Evolutionary conservation across 2,888 invertebrate genomes (phyloP), one percentile per base, ranked within the genome.

Genomic region (Clanis bilineata): DNA sequence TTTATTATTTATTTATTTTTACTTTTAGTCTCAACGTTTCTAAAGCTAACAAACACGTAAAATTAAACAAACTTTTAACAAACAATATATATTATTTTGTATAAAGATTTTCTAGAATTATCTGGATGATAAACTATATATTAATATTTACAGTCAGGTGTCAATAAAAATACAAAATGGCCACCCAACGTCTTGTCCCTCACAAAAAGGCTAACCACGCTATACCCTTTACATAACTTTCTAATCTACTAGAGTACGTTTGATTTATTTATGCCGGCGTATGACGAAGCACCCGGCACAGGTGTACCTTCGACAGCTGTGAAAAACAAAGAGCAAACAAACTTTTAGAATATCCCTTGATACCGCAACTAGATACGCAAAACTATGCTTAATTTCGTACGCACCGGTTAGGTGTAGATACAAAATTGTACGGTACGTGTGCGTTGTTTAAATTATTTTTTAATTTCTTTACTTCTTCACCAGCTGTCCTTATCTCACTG

Each of bases 241-340:
- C 51, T 51, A 51, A 51, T 51, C 51, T 51, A 51, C 32, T 32
- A 32, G 51, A 51, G 51, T 51, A 51, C 10, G 32, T 18, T 32
- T 80, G 76, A 80, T 80, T 80, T 80, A 80, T 80, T 80, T 77
- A 79, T 75, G 64, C 64, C 60, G 59, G 67, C 67, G 73, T 68
- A 73, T 75, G 74, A 71, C 73, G 73, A 70, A 75, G 72, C 65
- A 67, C 58, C 65, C 23, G 44, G 12, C 44, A 2, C 51, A 56
- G 55, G 39, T 38, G 12, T 65, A 44, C 56, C 41, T 36, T 58
- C 58, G 21, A 58, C 58, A 51, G 47, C 47, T 58, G 51, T 21
- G 39, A 58, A 39, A 57, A 58, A 58, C 38, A 18, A 58, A 47
- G 38, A 38, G 45, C 7, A 36, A 23, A 28, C 57, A 18, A 58